A percentile compares a stretch with the other conserved stretches of the same genome.
Evolutionary conservation across 2,888 invertebrate genomes (phyloP).

Genomic region (Sesia apiformis): DNA sequence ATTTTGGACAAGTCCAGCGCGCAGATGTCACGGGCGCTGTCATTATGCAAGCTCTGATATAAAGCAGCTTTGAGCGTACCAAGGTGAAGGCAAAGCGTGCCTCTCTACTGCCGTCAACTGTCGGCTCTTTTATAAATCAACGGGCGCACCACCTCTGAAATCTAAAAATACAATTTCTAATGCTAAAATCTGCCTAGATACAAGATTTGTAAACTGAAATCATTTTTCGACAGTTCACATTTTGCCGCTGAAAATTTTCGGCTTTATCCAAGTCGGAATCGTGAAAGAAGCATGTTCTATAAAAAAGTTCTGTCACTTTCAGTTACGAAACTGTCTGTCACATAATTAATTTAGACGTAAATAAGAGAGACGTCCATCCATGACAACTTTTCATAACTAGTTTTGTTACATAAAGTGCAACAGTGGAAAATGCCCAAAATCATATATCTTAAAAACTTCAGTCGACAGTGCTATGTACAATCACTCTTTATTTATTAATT

Average conservation of each 20-base stretch:
- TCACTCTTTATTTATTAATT: too few relatives aligned
- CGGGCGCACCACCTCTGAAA: constrained; percentile 33
- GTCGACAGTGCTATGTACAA: too few relatives aligned
- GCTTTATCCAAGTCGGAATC: not conserved
- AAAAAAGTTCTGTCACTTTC: too few relatives aligned
- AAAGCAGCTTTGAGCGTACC: constrained; percentile 42
- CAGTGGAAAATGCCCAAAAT: too few relatives aligned
- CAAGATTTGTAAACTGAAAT: not conserved
- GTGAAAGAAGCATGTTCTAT: not conserved
- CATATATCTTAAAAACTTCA: too few relatives aligned
- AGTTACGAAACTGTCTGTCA: too few relatives aligned
- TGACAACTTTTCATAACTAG: too few relatives aligned
- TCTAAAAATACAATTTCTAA: constrained; percentile 23
- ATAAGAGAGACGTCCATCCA: too few relatives aligned
- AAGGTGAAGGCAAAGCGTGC: constrained; percentile 64
- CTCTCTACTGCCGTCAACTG: constrained; percentile 34
- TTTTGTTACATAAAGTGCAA: too few relatives aligned
- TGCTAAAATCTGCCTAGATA: constrained; percentile 3
- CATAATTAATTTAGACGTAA: too few relatives aligned
- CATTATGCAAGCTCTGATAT: constrained; percentile 48
- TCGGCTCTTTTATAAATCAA: constrained; percentile 52
- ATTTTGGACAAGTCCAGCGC: constrained; percentile 46
- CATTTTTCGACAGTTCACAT: not conserved
- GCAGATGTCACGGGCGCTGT: constrained; percentile 55
- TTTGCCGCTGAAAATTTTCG: too few relatives aligned